Base-by-base conservation (phyloP, 2,888 invertebrate genomes). In the Habroteleia sp. region DNA sequence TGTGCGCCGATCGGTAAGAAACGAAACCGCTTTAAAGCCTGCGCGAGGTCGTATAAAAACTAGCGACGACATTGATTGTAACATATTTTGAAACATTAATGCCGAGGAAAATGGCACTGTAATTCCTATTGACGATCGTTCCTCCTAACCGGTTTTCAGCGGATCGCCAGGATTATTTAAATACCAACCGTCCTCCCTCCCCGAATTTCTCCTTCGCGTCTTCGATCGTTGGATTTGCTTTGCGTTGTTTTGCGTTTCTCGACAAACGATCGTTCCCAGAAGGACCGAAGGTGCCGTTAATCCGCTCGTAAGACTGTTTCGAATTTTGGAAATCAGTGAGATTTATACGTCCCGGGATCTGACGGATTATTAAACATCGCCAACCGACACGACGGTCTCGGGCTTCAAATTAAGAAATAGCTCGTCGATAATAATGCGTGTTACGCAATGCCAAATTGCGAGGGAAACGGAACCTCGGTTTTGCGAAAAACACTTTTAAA, bases 51-150 rank as follows among this genome's bases (percentile, higher is more conserved):
- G 50, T 48, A 50, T 41, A 48, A 62, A n/a, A 50, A 62, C 58
- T 46, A 50, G 33, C 52, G 37, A 37, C 44, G 58, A 35, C 58
- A 44, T 44, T 52, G 50, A 69, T 37, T 50, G 17, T 44, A 60
- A 52, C 48, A 42, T 52, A 60, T 60, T 69, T 60, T 44, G 52
- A 42, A 60, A 44, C 58, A 48, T 62, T 71, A 63, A 72, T 56
- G 56, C 62, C 48, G 31, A 41, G 46, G 56, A 62, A 66, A 66
- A 60, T 42, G 54, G 54, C 37, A 31, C 13, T 35, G 54, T 68
- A 62, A 74, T 74, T 74, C 68, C 54, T 52, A 68, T 74, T 62
- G 54, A 74, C 33, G 74, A 74, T 66, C 66, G 48, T 42, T 48
- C 20, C 48, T 48, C 6, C 11, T 37, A 74, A 74, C 74, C 66